These are phyloP conservation scores for Pterocles gutturalis DNA, from an alignment of 2,113 vertebrate genomes.

Conservation along the genomic window DNA sequence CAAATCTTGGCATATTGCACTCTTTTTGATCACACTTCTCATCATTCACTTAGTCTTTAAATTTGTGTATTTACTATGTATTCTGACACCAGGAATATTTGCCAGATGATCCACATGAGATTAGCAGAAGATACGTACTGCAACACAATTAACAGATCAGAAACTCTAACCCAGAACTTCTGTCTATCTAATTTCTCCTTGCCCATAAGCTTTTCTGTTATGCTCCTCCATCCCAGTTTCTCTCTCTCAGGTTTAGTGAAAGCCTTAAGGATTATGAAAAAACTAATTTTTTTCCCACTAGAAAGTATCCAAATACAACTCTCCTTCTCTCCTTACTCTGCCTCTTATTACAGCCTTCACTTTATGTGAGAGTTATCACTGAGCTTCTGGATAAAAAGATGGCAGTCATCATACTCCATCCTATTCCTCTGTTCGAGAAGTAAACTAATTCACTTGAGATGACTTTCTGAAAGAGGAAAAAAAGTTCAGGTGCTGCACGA, in stretches of 20 bases:
- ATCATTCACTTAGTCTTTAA: not conserved
- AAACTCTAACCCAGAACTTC: not conserved
- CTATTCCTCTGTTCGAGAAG: not conserved
- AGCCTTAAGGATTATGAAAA: not conserved
- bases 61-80: not conserved
- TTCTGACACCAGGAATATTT: not conserved
- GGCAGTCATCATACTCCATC: not conserved
- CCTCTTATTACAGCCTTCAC: not conserved
- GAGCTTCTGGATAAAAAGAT: not conserved
- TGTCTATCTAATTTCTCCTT: not conserved
- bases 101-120: not conserved
- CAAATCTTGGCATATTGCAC: not conserved
- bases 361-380: not conserved
- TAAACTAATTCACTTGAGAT: not conserved
- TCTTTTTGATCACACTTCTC: not conserved
- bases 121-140: not conserved
- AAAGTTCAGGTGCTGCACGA: not conserved
- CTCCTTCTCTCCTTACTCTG: not conserved
- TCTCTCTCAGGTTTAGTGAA: not conserved
- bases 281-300: not conserved
- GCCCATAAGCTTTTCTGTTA: not conserved
- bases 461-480: not conserved
- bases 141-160: not conserved
- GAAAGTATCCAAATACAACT: not conserved
- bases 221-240: not conserved